Percentiles rank a stretch among this genome's conserved stretches.
phyloP scores from a whole-genome alignment of 1,140 invertebrate species.

The Papilio aristodemus region DNA sequence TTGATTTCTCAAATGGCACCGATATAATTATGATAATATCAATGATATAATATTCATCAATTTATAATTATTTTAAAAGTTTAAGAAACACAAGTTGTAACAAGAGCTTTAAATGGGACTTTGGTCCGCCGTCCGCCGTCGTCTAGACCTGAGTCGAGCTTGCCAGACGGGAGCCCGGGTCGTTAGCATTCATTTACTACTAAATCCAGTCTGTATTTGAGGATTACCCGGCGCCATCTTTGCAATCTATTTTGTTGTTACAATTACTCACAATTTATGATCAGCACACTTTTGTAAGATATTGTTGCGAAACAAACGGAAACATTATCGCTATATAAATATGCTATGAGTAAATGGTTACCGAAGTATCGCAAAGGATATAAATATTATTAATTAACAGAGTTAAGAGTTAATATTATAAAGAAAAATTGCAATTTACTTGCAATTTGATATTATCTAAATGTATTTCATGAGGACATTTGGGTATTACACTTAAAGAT shows the following conservation, averaged over 20 bases:
- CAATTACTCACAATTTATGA: not conserved
- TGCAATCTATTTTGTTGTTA: slow-evolving; percentile 6
- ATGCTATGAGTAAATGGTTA: too few species aligned
- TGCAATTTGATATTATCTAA: not conserved
- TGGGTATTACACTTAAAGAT: too few species aligned
- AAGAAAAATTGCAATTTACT: too few species aligned
- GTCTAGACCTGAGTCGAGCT: not conserved
- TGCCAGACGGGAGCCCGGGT: slow-evolving; percentile 25
- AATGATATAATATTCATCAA: too few species aligned
- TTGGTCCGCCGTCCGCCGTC: not conserved
- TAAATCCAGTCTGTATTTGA: slow-evolving; percentile 19
- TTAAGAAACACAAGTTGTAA: slow-evolving; percentile 2
- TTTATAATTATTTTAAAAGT: not conserved
- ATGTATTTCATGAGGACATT: too few species aligned
- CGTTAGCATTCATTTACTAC: slow-evolving; percentile 31
- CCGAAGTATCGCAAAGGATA: too few species aligned
- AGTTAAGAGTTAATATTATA: too few species aligned
- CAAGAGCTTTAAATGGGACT: slow-evolving; percentile 10
- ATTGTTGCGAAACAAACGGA: not conserved
- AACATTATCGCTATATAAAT: too few species aligned
- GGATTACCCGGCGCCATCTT: slow-evolving; percentile 24
- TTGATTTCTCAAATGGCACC: too few species aligned
- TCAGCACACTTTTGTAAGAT: not conserved
- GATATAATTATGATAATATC: too few species aligned
- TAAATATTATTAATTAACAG: too few species aligned